Evolutionary conservation across 2,888 invertebrate species (phyloP), one percentile per base, ranked within the genome.

Genomic region (Amphiduros pacificus): DNA sequence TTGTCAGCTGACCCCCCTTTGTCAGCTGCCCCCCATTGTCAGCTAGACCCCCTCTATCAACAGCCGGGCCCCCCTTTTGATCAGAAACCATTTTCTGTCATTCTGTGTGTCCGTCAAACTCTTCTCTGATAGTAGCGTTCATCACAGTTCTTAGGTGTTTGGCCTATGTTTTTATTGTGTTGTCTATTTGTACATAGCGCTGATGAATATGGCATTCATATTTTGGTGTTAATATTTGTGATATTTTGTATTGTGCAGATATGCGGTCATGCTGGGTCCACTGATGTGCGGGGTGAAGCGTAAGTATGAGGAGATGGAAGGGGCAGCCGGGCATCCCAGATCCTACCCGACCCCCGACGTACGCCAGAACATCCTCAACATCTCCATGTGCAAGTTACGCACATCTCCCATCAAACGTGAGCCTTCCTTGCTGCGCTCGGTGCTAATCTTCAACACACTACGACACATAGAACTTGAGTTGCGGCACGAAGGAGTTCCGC

Each of bases 381-480:
- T 94, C 70, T 94, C 93, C 71, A 93, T 94, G 89, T 90, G 91
- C 82, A 95, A 95, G 84, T 85, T 95, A 71, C 91, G 44, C 22
- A 32, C 91, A 71, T 66, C 59, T 48, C 73, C 71, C 20, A 56
- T 64, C 5, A 70, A 73, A 48, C 64, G 70, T 51, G 94, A 94
- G 82, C 93, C 94, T 49, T 92, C 92, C 65, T 85, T 95, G 63
- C 88, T 92, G 74, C 89, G 93, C 67, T 94, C 93, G 53, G 94
- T 95, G 79, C 88, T 95, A 66, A 94, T 95, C 76, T 93, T 93
- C 86, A 94, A 94, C 84, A 94, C 94, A 61, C 82, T 94, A 69
- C 89, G 93, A 80, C 88, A 90, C 80, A 90, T 94, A 77, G 94
- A 94, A 53, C 27, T 28, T 26, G 94, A 94, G 84, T 91, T 94